Percentiles rank a stretch among this genome's conserved stretches.
Evolutionary conservation across 2,797 vertebrate genomes (phyloP).

Genomic region (Bovichtus diacanthus): DNA sequence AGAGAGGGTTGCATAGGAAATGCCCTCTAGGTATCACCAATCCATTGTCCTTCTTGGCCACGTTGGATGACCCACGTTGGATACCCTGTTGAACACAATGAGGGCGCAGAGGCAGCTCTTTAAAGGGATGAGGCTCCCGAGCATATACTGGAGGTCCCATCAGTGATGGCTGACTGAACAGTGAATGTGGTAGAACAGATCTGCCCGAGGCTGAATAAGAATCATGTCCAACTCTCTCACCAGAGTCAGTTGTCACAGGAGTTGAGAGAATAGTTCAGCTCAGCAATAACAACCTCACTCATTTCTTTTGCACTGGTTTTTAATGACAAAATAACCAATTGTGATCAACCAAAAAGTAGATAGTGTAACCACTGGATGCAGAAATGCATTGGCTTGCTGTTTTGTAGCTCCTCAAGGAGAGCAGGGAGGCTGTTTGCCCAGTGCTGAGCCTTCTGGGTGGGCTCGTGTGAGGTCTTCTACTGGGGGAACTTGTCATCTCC

Average conservation of each 20-base stretch:
- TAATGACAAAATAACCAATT: constrained; percentile 32
- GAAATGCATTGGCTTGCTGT: constrained; percentile 26
- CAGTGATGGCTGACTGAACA: constrained; percentile 22
- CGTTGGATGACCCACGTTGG: background rate
- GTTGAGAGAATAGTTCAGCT: constrained; percentile 7
- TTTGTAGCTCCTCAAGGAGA: constrained; percentile 58
- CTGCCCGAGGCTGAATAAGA: constrained; percentile 51
- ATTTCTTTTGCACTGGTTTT: constrained; percentile 40
- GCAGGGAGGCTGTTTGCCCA: constrained; percentile 25
- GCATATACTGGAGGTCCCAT: background rate
- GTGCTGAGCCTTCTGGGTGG: constrained; percentile 57
- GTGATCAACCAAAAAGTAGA: constrained; percentile 30
- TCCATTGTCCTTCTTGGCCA: background rate
- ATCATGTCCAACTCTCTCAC: constrained; percentile 22
- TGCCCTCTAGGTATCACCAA: background rate
- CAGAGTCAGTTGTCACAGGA: constrained; percentile 37
- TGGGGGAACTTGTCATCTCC: constrained; percentile 55
- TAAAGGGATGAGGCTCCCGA: background rate
- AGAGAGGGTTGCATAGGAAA: too few relatives aligned
- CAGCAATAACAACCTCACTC: constrained; percentile 34
- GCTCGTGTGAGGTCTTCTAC: constrained; percentile 53
- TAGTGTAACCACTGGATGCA: constrained; percentile 36
- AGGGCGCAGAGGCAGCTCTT: background rate
- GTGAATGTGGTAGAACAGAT: constrained; percentile 12
- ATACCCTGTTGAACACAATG: background rate